Evolutionary conservation across 2,888 invertebrate species (phyloP).

Genomic region (Eupithecia inturbata): DNA sequence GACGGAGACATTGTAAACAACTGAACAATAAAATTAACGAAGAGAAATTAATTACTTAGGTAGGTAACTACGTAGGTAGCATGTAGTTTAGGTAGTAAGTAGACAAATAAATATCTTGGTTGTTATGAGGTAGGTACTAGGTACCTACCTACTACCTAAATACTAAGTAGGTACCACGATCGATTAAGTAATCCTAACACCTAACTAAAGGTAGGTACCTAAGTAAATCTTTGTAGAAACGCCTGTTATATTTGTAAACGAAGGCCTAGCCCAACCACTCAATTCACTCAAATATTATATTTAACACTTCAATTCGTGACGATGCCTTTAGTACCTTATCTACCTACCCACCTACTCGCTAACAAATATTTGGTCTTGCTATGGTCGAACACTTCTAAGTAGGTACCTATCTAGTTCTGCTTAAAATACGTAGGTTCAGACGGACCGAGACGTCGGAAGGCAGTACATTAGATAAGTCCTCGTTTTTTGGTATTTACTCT

Average conservation of each 20-base stretch:
- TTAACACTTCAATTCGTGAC: constrained; percentile 7
- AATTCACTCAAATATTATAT: neutral
- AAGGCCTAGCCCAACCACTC: constrained; percentile 2
- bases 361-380: neutral
- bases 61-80: no score
- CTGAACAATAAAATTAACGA: constrained; percentile 13
- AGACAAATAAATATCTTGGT: neutral
- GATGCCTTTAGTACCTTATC: neutral
- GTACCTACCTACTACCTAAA: no score
- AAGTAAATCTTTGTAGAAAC: no score
- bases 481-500: no score
- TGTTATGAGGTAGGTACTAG: no score
- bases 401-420: neutral
- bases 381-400: neutral
- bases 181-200: no score
- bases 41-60: neutral
- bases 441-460: no score
- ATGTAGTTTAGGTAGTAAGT: neutral
- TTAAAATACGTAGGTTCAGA: no score
- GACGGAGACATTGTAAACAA: constrained; percentile 14
- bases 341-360: neutral
- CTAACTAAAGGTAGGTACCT: neutral
- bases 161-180: no score
- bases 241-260: neutral
- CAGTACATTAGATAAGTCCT: no score